Evolutionary conservation across 2,888 invertebrate genomes (phyloP).

Genomic region (Vesta saturnalis): DNA sequence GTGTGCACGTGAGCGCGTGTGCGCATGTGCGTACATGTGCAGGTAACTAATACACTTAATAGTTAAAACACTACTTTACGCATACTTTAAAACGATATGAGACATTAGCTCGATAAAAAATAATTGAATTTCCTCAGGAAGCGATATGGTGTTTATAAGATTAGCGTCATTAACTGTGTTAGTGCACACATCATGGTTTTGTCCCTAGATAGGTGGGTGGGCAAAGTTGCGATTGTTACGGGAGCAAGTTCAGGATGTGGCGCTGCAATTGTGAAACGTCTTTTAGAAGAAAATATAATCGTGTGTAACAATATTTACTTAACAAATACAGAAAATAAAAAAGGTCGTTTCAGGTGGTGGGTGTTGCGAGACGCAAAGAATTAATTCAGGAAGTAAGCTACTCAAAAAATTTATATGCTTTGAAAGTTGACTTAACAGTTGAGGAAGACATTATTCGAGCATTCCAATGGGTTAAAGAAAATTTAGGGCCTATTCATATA

Average conservation of each 20-base stretch:
- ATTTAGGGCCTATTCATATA: conserved; percentile 39
- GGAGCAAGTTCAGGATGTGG: conserved; percentile 48
- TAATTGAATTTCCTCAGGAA: too few relatives aligned
- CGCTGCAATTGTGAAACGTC: conserved; percentile 37
- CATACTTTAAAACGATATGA: too few relatives aligned
- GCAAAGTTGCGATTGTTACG: conserved; percentile 47
- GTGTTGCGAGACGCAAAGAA: neutral
- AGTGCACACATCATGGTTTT: conserved; percentile 34
- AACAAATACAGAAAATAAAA: neutral
- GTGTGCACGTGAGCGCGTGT: too few relatives aligned
- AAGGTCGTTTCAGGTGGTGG: conserved; percentile 1
- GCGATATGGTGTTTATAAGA: too few relatives aligned
- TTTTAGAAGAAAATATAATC: conserved; percentile 37
- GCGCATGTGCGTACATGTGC: too few relatives aligned
- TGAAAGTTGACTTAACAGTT: conserved; percentile 30
- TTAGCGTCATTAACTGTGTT: too few relatives aligned
- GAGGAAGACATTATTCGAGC: conserved; percentile 36
- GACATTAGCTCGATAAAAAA: too few relatives aligned
- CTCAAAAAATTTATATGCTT: conserved; percentile 20
- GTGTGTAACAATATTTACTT: neutral
- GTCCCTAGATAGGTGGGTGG: conserved; percentile 39
- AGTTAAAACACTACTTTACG: too few relatives aligned
- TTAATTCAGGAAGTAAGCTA: neutral
- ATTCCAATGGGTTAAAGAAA: conserved; percentile 35
- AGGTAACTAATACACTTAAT: too few relatives aligned